Evolutionary conservation across 2,113 vertebrate species (phyloP), one percentile per base, ranked within the genome.

Genomic region (Cepphus grylle): DNA sequence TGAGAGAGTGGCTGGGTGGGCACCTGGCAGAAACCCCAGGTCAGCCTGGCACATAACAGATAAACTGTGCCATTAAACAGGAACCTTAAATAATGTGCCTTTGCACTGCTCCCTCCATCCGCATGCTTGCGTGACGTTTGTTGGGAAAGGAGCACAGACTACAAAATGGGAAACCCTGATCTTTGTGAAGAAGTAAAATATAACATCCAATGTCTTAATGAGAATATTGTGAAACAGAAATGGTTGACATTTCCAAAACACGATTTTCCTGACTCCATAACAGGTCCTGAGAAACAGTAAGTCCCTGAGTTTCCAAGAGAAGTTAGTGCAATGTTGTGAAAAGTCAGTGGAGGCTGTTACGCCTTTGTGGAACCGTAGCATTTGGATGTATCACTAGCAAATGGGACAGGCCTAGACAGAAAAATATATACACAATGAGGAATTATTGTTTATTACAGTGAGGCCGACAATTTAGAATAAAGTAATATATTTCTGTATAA

Each of bases 201-300:
- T 40, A 47, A 29, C 12, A 23, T 17, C 12, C 32, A 77, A 18
- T 7, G 29, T 26, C 45, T 71, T 82, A 42, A 34, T 19, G 16
- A 47, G 26, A 74, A 10, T 29, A 25, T 8, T 10, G 25, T 25
- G 20, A 50, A 86, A 69, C 21, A 53, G 67, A 73, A 79, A 58
- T 13, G 12, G 22, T 3, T 55, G 40, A 61, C 8, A 9, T 34
- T n/a, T 62, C 61, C 34, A 69, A 58, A 58, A 36, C 0, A 0
- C 11, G 14, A 29, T 79, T 62, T 45, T 73, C 34, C 71, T 58
- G 43, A 58, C 42, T 52, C 36, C 5, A 0, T 42, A 72, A 47
- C 23, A 34, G 14, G 29, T 74, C 29, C 66, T 26, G 30, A 50
- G 32, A 40, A 82, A 49, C 4, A 2, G 58, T 69, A 17, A n/a